Evolutionary conservation across 2,888 invertebrate species (phyloP), one percentile per base, ranked within the genome.

Genomic region (Copidosoma aretas): DNA sequence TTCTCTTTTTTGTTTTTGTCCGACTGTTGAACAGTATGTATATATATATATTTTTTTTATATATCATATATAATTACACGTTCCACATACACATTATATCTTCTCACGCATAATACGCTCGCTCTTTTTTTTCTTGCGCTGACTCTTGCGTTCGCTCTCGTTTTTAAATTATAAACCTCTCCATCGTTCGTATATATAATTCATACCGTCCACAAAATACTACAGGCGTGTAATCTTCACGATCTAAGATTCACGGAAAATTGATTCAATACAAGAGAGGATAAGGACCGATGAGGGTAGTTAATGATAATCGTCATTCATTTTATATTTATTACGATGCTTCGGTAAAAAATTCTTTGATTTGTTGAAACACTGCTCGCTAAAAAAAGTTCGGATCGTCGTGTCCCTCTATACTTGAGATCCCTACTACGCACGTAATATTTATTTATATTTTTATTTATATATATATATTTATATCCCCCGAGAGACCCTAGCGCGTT

Each of bases 11-110:
- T 32, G 32, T 32, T 32, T 32, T 73, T 12, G 24, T 63, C 73
- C 68, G 60, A 67, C 71, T 69, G 71, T 72, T 73, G 73, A 75
- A 75, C 73, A 74, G 74, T 74, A 5, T 32, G 8, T 32, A 32
- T 32, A 32, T 32, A 32, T 32, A 32, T 32, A 32, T 32, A 5
- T 32, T 3, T 32, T 32, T 32, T 8, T 32, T 32, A 5, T 8
- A 32, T 32, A n/a, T n/a, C n/a, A n/a, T 32, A 32, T 32, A 32
- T 32, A 70, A 71, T 73, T 72, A 71, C 70, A 73, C 68, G 67
- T 73, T 69, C 67, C 71, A 32, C 32, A 69, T 67, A 53, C 67
- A 43, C 61, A 41, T 24, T 5, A 24, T 25, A 22, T 17, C 43
- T 17, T 46, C 43, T 14, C 43, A 46, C 43, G 43, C 43, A 15